These are phyloP conservation scores for Agrochola circellaris DNA, from an alignment of 2,888 invertebrate species.

Conservation along the genomic window DNA sequence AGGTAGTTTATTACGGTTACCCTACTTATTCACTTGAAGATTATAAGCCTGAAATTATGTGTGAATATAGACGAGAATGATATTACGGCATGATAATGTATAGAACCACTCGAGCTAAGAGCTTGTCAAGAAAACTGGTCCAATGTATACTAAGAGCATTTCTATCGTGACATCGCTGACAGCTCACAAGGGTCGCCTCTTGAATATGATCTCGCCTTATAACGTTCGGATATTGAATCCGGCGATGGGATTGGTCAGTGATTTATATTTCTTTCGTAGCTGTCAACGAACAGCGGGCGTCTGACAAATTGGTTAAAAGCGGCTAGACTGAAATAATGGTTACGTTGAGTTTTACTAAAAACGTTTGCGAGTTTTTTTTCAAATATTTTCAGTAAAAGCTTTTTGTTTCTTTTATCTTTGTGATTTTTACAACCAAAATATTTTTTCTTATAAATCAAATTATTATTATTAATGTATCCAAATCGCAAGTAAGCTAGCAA, in stretches of 20 bases:
- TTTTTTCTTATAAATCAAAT: neutral
- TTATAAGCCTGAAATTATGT: conserved; percentile 34
- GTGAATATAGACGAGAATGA: conserved; percentile 36
- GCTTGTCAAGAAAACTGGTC: conserved; percentile 61
- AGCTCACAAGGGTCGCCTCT: conserved; percentile 58
- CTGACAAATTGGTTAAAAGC: conserved; percentile 43
- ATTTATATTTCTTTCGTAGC: conserved; percentile 52
- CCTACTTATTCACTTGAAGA: conserved; percentile 22
- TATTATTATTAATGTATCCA: neutral
- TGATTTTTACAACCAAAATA: neutral
- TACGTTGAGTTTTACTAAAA: conserved; percentile 1
- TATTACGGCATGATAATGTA: conserved; percentile 35
- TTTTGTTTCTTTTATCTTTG: neutral
- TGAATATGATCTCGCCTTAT: conserved; percentile 50
- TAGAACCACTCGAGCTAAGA: conserved; percentile 53
- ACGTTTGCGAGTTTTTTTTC: neutral
- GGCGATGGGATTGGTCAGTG: conserved; percentile 46
- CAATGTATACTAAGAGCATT: conserved; percentile 52
- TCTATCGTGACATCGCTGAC: conserved; percentile 58
- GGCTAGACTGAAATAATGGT: conserved; percentile 24
- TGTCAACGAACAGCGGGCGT: conserved; percentile 24
- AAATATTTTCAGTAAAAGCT: neutral
- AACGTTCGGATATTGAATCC: conserved; percentile 51
- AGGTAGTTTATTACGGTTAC: conserved; percentile 20
- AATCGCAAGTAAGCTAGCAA: conserved; percentile 34